Evolutionary conservation across 2,888 invertebrate species (phyloP).

Genomic region (Mycalesis mineus): DNA sequence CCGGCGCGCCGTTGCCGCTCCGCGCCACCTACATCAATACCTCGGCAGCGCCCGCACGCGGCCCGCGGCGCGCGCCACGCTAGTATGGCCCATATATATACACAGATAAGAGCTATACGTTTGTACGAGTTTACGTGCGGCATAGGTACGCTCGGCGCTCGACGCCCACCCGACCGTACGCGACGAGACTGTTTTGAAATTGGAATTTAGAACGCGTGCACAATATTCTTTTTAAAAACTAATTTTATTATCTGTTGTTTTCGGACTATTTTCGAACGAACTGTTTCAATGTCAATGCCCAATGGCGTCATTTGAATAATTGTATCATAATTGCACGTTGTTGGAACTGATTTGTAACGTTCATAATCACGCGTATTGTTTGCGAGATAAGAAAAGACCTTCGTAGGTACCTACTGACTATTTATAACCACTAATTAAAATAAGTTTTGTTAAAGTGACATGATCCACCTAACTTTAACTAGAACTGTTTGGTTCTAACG

Average conservation of each 20-base stretch:
- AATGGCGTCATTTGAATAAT: conserved; percentile 11
- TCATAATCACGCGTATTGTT: background rate
- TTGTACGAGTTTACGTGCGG: conserved; percentile 2
- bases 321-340: conserved; percentile 3
- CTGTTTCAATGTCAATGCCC: conserved; percentile 20
- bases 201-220: conserved; percentile 25
- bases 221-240: conserved; percentile 18
- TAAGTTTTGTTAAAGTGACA: too few relatives aligned
- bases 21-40: conserved; percentile 33
- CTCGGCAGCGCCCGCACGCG: conserved; percentile 20
- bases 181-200: conserved; percentile 25
- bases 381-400: background rate
- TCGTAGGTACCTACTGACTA: too few relatives aligned
- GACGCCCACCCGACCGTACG: conserved; percentile 16
- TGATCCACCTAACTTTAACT: too few relatives aligned
- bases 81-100: conserved; percentile 13
- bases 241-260: conserved; percentile 19
- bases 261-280: conserved; percentile 18
- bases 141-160: conserved; percentile 13
- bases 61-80: conserved; percentile 18
- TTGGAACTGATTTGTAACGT: conserved; percentile 1
- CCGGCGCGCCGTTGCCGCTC: conserved; percentile 38
- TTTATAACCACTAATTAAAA: too few relatives aligned
- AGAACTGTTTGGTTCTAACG: too few relatives aligned
- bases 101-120: background rate